Evolutionary conservation across 2,888 invertebrate genomes (phyloP).

Genomic region (Xanthia togata): DNA sequence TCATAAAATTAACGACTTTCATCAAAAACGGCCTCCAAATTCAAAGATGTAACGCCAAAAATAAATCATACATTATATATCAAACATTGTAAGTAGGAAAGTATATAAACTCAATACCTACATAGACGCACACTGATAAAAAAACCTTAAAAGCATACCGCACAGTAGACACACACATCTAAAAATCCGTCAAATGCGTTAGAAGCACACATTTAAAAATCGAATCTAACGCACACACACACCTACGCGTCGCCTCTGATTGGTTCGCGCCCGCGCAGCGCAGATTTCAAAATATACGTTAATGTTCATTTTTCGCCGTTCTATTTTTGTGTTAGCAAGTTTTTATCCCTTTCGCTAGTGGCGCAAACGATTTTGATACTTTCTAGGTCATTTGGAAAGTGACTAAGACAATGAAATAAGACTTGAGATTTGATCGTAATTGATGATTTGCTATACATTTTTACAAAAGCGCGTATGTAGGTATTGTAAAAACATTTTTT

Average conservation of each 20-base stretch:
- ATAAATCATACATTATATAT: constrained; percentile 53
- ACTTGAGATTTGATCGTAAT: not conserved
- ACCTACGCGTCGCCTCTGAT: constrained; percentile 68
- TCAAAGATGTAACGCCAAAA: constrained; percentile 52
- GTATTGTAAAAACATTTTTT: not conserved
- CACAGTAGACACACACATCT: constrained; percentile 57
- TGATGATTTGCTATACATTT: not conserved
- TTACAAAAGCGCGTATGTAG: no score
- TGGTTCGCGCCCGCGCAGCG: constrained; percentile 73
- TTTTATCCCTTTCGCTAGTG: constrained; percentile 81
- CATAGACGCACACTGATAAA: constrained; percentile 49
- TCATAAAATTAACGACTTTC: constrained; percentile 35
- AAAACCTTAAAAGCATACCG: constrained; percentile 49
- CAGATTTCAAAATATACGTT: constrained; percentile 78
- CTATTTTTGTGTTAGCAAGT: constrained; percentile 87
- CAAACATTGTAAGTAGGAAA: constrained; percentile 38
- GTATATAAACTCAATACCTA: constrained; percentile 45
- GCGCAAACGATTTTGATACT: constrained; percentile 78
- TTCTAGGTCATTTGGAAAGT: constrained; percentile 70
- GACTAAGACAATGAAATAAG: constrained; percentile 1
- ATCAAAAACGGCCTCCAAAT: constrained; percentile 57
- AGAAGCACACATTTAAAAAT: constrained; percentile 68
- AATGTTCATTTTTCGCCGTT: constrained; percentile 86
- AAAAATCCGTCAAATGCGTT: constrained; percentile 57
- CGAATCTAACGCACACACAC: constrained; percentile 73